Base-by-base conservation (phyloP, 2,797 vertebrate species). In the Podarcis lilfordi region DNA sequence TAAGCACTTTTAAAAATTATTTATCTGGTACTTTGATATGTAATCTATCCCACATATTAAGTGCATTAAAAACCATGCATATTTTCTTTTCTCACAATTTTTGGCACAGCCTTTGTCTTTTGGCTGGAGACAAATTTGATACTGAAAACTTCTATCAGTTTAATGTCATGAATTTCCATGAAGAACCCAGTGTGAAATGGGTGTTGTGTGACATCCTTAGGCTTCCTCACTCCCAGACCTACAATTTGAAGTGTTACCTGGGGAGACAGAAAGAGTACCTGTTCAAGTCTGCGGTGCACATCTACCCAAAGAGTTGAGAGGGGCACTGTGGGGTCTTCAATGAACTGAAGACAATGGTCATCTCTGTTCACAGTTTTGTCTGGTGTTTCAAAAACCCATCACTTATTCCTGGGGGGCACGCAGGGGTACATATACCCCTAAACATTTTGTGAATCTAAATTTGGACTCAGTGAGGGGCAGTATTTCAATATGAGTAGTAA, bases 311-410 rank as follows among this genome's bases (percentile, higher is more conserved):
- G 29, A 64, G 23, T 27, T 21, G 32, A 43, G 35, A 29, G 25
- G 2, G 4, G 25, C n/a, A 66, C 19, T 19, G 5, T 61, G 3
- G 3, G 43, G 9, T 1, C 3, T 4, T 45, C 6, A 19, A 0
- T n/a, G 11, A 2, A 37, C 23, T 6, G 3, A 27, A 0, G 29
- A 21, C 3, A 6, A 71, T 75, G 29, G 2, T 25, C 11, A 37
- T 78, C 59, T 77, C 59, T 61, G 17, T 66, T 85, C 72, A 85
- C 3, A n/a, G 35, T 8, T 45, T 32, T 69, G 45, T 45, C 13
- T 82, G 23, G 27, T 23, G 17, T 69, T 68, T 64, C 35, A 29
- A 40, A 64, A 37, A 25, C 8, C 1, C 11, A 50, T 11, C 10
- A 3, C 45, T 50, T 50, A 11, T 11, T 50, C 2, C 45, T 50